These are phyloP conservation scores for Ypsolopha sequella DNA, from an alignment of 2,888 invertebrate species.

Conservation along the genomic window DNA sequence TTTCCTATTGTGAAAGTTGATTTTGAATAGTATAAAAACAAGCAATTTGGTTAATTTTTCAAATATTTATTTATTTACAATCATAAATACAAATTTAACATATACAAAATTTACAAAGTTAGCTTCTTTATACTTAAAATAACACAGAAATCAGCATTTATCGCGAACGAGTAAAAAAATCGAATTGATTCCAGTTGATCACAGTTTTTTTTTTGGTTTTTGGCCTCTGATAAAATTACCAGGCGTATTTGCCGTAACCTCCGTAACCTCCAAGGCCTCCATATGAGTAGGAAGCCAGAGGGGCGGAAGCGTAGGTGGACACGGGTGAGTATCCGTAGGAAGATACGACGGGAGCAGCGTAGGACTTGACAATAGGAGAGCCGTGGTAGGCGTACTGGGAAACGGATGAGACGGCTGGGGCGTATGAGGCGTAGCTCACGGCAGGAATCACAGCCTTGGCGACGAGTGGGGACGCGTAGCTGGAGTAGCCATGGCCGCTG, in stretches of 20 bases:
- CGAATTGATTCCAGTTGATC: too few relatives aligned
- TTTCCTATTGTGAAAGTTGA: too few relatives aligned
- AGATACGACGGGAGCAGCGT: slow-evolving; percentile 15
- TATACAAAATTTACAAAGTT: too few relatives aligned
- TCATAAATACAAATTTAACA: too few relatives aligned
- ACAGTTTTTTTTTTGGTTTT: too few relatives aligned
- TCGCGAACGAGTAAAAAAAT: too few relatives aligned
- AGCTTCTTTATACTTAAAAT: too few relatives aligned
- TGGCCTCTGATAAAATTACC: not conserved
- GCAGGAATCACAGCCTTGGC: slow-evolving; percentile 9
- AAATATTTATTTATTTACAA: too few relatives aligned
- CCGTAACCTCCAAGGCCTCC: not conserved
- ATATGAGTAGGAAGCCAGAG: slow-evolving; percentile 10
- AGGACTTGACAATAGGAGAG: slow-evolving; percentile 4
- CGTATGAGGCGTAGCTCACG: slow-evolving; percentile 13
- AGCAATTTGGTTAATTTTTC: too few relatives aligned
- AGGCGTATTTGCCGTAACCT: not conserved
- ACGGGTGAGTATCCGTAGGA: slow-evolving; percentile 2
- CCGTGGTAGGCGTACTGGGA: slow-evolving; percentile 2
- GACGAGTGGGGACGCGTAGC: slow-evolving; percentile 8
- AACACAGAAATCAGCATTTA: too few relatives aligned
- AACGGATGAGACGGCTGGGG: slow-evolving; percentile 16
- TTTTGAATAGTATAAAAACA: too few relatives aligned
- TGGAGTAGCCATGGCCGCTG: slow-evolving; percentile 9
- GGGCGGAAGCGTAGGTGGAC: slow-evolving; percentile 15